Evolutionary conservation across 2,888 invertebrate species (phyloP).

Genomic region (Altica lythri): DNA sequence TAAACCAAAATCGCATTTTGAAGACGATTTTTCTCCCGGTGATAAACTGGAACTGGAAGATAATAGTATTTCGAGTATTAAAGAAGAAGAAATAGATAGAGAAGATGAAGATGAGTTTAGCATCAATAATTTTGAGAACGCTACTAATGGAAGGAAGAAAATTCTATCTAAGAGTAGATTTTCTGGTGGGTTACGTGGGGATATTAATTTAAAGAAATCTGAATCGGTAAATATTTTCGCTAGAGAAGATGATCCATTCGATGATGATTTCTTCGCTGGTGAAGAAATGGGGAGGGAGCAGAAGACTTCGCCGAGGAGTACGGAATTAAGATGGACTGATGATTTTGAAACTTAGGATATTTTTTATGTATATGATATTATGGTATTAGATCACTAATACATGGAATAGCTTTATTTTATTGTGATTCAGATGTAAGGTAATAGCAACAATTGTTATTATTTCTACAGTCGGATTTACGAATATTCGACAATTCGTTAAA

Average conservation of each 20-base stretch:
- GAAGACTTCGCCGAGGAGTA: constrained; percentile 41
- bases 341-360: constrained; percentile 54
- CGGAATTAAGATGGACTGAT: constrained; percentile 58
- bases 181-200: constrained; percentile 49
- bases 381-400: no score
- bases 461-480: no score
- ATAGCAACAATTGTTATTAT: no score
- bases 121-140: constrained; percentile 42
- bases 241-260: constrained; percentile 85
- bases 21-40: constrained; percentile 65
- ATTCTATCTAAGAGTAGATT: constrained; percentile 48
- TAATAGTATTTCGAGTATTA: constrained; percentile 49
- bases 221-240: constrained; percentile 90
- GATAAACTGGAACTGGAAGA: constrained; percentile 42
- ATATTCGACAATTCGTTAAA: no score
- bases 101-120: constrained; percentile 49
- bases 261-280: constrained; percentile 79
- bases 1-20: constrained; percentile 56
- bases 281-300: constrained; percentile 49
- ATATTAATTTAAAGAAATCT: constrained; percentile 79
- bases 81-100: constrained; percentile 52
- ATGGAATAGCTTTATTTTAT: no score
- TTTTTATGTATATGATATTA: constrained; percentile 8
- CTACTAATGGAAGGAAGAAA: constrained; percentile 45
- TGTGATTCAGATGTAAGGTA: no score